These are phyloP conservation scores for Candidula unifasciata DNA, from an alignment of 2,888 invertebrate genomes.

Conservation along the genomic window DNA sequence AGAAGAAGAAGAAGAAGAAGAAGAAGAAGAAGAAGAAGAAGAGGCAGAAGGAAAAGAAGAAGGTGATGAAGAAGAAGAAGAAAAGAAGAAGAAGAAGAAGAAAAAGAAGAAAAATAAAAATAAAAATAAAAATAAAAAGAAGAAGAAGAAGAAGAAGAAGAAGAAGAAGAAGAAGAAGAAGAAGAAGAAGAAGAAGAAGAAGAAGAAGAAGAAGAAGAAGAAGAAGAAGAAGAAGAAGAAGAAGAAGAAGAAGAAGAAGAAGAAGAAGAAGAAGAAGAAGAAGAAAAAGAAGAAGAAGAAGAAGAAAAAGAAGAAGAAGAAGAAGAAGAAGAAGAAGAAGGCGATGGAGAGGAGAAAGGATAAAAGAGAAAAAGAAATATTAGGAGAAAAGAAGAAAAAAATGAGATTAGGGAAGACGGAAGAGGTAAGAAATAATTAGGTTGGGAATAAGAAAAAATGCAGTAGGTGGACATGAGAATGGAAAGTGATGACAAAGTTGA, in stretches of 20 bases:
- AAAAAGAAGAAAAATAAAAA: neutral
- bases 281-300: neutral
- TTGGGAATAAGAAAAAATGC: too few species aligned
- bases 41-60: neutral
- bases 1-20: neutral
- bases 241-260: neutral
- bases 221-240: neutral
- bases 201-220: too few species aligned
- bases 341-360: too few species aligned
- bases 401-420: too few species aligned
- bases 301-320: neutral
- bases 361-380: too few species aligned
- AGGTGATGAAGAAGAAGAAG: neutral
- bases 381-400: too few species aligned
- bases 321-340: too few species aligned
- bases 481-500: too few species aligned
- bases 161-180: too few species aligned
- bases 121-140: neutral
- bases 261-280: neutral
- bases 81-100: constrained; percentile 1
- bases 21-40: neutral
- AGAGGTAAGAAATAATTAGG: too few species aligned
- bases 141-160: neutral
- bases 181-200: too few species aligned
- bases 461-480: too few species aligned